Conservation (phyloP, 2,888 invertebrate species). For the Hemistola chrysoprasaria region DNA sequence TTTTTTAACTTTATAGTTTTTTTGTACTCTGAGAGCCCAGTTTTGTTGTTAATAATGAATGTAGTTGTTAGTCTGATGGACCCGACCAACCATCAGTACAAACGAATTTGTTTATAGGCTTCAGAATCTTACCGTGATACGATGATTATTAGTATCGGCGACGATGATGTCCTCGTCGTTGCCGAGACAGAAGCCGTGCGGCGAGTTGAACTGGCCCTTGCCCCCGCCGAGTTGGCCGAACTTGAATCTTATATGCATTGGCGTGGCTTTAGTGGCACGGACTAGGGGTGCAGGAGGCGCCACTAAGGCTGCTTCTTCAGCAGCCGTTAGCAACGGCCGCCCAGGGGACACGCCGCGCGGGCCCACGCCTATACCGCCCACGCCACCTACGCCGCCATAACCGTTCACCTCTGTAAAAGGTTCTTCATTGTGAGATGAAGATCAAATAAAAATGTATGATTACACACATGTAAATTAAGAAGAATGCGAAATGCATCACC, state of each 20-base stretch:
- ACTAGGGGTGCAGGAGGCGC: constrained; percentile 78
- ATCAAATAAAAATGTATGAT: no score
- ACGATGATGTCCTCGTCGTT: constrained; percentile 97
- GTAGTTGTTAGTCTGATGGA: no score
- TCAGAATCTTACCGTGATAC: constrained; percentile 87
- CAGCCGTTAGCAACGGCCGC: constrained; percentile 65
- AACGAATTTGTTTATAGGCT: background rate
- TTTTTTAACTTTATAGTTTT: no score
- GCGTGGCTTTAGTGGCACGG: constrained; percentile 88
- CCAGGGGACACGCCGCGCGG: constrained; percentile 79
- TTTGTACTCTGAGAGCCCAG: no score
- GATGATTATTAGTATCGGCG: constrained; percentile 98
- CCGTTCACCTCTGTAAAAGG: constrained; percentile 70
- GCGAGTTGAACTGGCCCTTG: constrained; percentile 97
- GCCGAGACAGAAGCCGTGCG: constrained; percentile 98
- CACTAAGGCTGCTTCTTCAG: constrained; percentile 69
- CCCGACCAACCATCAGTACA: no score
- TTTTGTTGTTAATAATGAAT: no score
- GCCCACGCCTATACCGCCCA: constrained; percentile 75
- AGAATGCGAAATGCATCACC: no score
- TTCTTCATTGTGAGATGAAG: no score
- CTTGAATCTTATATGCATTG: constrained; percentile 95
- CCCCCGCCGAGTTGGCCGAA: constrained; percentile 96
- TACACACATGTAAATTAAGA: no score
- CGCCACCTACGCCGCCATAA: constrained; percentile 65